These are phyloP conservation scores for Synergus laeviventris DNA, from an alignment of 2,888 invertebrate genomes.

Conservation along the genomic window DNA sequence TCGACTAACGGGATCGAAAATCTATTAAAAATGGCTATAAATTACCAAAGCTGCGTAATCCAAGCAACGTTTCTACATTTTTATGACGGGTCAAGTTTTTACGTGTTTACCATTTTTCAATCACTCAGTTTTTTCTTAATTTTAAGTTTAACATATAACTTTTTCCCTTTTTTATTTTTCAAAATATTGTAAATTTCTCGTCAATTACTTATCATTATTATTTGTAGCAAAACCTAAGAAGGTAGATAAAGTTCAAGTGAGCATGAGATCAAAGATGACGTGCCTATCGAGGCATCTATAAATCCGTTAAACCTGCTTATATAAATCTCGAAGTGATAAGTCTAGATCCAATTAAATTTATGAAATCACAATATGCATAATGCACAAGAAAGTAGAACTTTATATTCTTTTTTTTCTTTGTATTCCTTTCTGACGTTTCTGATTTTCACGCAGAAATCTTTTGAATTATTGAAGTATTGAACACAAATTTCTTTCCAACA, in stretches of 20 bases:
- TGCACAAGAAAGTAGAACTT: constrained; percentile 17
- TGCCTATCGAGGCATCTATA: constrained; percentile 24
- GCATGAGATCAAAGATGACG: constrained; percentile 30
- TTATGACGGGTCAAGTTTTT: constrained; percentile 19
- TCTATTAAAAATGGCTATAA: constrained; percentile 38
- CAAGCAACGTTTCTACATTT: constrained; percentile 29
- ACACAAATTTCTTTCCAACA: too few species aligned
- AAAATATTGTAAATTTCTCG: neutral
- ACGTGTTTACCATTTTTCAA: constrained; percentile 12
- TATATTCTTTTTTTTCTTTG: neutral
- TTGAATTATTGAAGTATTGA: too few species aligned
- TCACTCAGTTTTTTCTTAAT: constrained; percentile 15
- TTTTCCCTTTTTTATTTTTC: neutral
- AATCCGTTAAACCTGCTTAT: constrained; percentile 24
- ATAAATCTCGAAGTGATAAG: constrained; percentile 15
- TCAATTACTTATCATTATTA: constrained; percentile 10
- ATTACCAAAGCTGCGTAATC: constrained; percentile 29
- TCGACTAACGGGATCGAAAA: constrained; percentile 31
- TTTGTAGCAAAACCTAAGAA: constrained; percentile 2
- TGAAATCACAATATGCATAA: constrained; percentile 18
- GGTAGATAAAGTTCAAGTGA: neutral
- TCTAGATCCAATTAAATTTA: constrained; percentile 24
- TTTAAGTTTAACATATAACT: neutral
- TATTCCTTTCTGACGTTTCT: neutral
- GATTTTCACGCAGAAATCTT: too few species aligned